Conservation (phyloP, 2,797 vertebrate genomes). For the Sitta carolinensis region DNA sequence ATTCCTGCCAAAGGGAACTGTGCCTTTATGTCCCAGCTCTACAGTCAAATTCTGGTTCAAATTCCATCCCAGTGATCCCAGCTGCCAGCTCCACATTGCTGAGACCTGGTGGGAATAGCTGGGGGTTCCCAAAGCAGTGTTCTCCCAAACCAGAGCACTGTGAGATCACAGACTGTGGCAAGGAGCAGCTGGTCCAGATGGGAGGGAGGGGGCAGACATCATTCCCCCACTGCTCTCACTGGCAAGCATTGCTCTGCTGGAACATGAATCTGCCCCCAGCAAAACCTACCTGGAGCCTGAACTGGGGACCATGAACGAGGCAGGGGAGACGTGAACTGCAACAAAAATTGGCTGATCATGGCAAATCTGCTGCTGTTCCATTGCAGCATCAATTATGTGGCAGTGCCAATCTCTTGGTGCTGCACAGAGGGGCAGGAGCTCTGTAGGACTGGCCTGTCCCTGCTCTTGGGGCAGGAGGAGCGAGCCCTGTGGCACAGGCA, state of each 20-base stretch:
- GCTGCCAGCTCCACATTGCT: neutral
- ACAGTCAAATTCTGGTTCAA: neutral
- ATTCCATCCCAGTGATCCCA: neutral
- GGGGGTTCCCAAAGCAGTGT: neutral
- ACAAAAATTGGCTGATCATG: neutral
- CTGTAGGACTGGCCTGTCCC: neutral
- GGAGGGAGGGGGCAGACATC: neutral
- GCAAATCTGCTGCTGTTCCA: neutral
- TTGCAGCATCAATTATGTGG: neutral
- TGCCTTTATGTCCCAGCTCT: neutral
- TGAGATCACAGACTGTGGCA: rapidly evolving
- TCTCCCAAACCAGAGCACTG: neutral
- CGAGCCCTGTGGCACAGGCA: rapidly evolving
- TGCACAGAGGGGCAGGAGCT: neutral
- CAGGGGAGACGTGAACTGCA: neutral
- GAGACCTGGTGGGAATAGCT: rapidly evolving
- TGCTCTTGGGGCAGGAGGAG: neutral
- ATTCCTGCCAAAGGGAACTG: neutral
- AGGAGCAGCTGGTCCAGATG: neutral
- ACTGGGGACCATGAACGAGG: neutral
- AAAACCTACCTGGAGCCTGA: neutral
- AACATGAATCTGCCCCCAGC: neutral
- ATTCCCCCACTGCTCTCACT: neutral
- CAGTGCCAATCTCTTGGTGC: neutral
- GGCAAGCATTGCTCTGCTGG: neutral